Evolutionary conservation across 2,888 invertebrate species (phyloP).

Genomic region (Macropis europaea): DNA sequence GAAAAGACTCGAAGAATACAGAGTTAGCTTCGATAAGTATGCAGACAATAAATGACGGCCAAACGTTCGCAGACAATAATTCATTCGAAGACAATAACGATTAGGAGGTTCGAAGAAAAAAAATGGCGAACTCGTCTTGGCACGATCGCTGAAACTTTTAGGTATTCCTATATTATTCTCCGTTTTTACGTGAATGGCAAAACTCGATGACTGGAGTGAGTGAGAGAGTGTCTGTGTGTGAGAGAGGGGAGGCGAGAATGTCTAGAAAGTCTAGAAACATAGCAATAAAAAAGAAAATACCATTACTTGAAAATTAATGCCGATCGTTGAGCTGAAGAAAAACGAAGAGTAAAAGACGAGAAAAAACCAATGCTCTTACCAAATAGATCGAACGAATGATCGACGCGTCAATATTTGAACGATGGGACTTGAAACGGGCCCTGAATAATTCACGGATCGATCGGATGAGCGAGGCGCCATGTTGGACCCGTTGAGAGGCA

Average conservation of each 20-base stretch:
- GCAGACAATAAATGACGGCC: constrained; percentile 40
- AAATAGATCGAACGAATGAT: constrained; percentile 53
- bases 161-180: constrained; percentile 43
- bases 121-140: constrained; percentile 28
- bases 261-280: constrained; percentile 52
- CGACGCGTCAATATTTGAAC: constrained; percentile 52
- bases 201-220: constrained; percentile 19
- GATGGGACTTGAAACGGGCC: constrained; percentile 12
- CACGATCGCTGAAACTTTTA: constrained; percentile 74
- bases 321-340: constrained; percentile 15
- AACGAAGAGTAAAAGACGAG: constrained; percentile 1
- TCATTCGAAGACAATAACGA: constrained; percentile 39
- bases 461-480: background rate
- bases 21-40: no score
- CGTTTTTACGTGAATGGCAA: constrained; percentile 5
- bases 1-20: no score
- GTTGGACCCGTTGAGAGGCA: background rate
- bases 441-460: constrained; percentile 13
- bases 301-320: constrained; percentile 22
- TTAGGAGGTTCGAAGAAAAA: constrained; percentile 18
- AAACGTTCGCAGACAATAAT: constrained; percentile 49
- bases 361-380: no score
- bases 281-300: constrained; percentile 56
- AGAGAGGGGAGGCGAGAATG: no score
- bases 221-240: no score